phyloP scores from a whole-genome alignment of 1,140 invertebrate genomes.

The Venustaconcha ellipsiformis region DNA sequence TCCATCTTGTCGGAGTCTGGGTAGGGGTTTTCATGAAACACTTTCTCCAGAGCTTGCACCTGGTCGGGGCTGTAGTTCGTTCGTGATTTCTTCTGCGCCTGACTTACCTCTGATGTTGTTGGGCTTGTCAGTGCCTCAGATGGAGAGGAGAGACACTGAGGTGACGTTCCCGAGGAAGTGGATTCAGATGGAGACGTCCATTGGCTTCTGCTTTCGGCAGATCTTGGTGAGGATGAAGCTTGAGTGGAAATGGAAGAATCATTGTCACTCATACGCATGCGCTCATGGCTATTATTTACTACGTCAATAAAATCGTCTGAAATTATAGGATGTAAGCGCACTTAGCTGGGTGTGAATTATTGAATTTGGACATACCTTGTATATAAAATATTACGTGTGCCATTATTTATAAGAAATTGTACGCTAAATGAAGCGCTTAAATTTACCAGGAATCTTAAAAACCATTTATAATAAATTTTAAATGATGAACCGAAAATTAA shows the following conservation, averaged over 20 bases:
- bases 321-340: not conserved
- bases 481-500: too few species aligned
- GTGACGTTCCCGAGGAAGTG: conserved; percentile 5
- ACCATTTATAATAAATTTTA: too few species aligned
- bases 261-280: conserved; percentile 15
- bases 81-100: conserved; percentile 40
- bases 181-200: conserved; percentile 26
- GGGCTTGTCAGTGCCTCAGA: conserved; percentile 10
- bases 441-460: too few species aligned
- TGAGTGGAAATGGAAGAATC: conserved; percentile 40
- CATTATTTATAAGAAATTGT: too few species aligned
- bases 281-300: conserved; percentile 12
- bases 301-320: conserved; percentile 14
- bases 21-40: conserved; percentile 53
- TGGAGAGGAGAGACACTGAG: not conserved
- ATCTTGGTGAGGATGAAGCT: conserved; percentile 28
- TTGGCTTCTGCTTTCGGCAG: conserved; percentile 16
- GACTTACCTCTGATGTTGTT: not conserved
- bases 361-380: too few species aligned
- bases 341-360: too few species aligned
- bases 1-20: conserved; percentile 52
- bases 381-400: too few species aligned
- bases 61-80: conserved; percentile 50
- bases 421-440: too few species aligned
- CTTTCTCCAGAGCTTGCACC: conserved; percentile 43